Conservation (phyloP, 2,797 vertebrate genomes). For the Yasuhikotakia modesta region DNA sequence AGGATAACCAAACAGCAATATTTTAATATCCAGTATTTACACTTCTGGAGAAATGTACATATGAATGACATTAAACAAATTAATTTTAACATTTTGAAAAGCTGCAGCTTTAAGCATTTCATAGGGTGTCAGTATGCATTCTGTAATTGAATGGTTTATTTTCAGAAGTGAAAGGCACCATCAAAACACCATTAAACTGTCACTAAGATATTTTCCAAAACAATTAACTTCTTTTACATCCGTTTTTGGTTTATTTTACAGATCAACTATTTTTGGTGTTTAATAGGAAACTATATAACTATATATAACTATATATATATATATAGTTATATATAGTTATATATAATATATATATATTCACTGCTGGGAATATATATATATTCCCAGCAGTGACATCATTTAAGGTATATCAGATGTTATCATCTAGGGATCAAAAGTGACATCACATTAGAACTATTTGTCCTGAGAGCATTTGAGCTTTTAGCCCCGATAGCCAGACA, state of each 20-base stretch:
- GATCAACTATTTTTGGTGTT: too few relatives aligned
- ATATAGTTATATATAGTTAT: too few relatives aligned
- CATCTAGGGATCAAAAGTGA: conserved; percentile 9
- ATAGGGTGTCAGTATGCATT: neutral
- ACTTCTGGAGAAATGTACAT: neutral
- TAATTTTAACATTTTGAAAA: too few relatives aligned
- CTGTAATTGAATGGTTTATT: neutral
- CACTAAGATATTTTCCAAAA: neutral
- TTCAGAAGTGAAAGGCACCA: neutral
- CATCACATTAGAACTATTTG: conserved; percentile 1
- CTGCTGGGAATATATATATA: too few relatives aligned
- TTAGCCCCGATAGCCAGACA: neutral
- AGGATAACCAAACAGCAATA: neutral
- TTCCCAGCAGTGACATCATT: neutral
- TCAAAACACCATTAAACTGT: neutral
- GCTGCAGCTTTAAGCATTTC: neutral
- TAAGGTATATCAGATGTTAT: conserved; percentile 7
- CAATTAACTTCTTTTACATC: neutral
- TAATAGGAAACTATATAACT: too few relatives aligned
- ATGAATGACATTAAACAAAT: too few relatives aligned
- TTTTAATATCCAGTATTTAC: neutral
- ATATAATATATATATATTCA: too few relatives aligned
- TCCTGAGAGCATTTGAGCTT: conserved; percentile 14
- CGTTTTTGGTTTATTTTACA: too few relatives aligned
- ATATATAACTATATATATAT: too few relatives aligned